Evolutionary conservation across 1,140 invertebrate species (phyloP).

Genomic region (Drosophila rhopaloa): DNA sequence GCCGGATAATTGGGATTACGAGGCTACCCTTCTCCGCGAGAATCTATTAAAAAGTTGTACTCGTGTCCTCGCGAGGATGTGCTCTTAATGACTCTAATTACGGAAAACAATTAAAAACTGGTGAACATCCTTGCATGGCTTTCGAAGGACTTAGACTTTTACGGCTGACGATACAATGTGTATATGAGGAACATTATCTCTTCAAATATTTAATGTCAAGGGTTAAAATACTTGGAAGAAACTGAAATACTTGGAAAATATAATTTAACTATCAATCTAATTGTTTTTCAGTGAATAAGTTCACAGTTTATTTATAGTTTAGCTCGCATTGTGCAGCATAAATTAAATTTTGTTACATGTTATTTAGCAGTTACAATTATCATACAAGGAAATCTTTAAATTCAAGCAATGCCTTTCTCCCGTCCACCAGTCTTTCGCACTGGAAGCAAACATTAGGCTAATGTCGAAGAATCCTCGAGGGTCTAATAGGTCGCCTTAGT

Average conservation of each 20-base stretch:
- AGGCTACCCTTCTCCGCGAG: background rate
- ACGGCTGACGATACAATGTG: too few relatives aligned
- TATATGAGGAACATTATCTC: too few relatives aligned
- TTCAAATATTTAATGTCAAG: too few relatives aligned
- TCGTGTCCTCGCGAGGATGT: conserved; percentile 8
- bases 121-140: conserved; percentile 4
- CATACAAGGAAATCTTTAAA: background rate
- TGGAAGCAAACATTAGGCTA: background rate
- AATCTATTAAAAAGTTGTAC: conserved; percentile 12
- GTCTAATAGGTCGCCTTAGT: conserved; percentile 26
- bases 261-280: too few relatives aligned
- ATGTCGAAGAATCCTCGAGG: conserved; percentile 1
- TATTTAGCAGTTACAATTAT: too few relatives aligned
- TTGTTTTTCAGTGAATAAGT: too few relatives aligned
- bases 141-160: background rate
- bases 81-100: conserved; percentile 23
- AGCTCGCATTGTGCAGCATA: too few relatives aligned
- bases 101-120: conserved; percentile 21
- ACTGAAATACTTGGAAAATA: too few relatives aligned
- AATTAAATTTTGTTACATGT: background rate
- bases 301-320: too few relatives aligned
- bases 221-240: too few relatives aligned
- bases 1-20: conserved; percentile 4
- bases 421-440: background rate
- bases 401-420: background rate